Evolutionary conservation across 2,888 invertebrate genomes (phyloP).

Genomic region (Brachypterus glaber): DNA sequence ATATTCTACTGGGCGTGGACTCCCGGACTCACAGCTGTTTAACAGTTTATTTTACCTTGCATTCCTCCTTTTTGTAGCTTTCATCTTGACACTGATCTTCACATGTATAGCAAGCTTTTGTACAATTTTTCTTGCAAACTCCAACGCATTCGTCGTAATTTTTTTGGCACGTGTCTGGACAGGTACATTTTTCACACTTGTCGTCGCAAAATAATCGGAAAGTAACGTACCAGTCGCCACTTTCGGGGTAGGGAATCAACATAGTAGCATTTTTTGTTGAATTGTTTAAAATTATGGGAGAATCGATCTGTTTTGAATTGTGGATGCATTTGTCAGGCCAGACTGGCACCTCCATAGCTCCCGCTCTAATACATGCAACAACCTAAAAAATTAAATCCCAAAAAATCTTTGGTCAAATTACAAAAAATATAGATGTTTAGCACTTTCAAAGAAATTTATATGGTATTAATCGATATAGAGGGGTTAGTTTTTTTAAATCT

Average conservation of each 20-base stretch:
- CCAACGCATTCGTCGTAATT: conserved; percentile 26
- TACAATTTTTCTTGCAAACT: conserved; percentile 27
- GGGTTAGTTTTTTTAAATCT: too few species aligned
- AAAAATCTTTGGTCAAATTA: too few species aligned
- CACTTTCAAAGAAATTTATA: too few species aligned
- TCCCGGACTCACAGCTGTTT: too few species aligned
- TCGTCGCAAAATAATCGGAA: conserved; percentile 59
- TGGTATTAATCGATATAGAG: too few species aligned
- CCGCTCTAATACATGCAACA: conserved; percentile 53
- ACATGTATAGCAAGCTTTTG: conserved; percentile 23
- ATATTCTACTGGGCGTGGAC: too few species aligned
- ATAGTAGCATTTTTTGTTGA: conserved; percentile 54
- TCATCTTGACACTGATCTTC: conserved; percentile 21
- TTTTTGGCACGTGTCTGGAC: conserved; percentile 30
- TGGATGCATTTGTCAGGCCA: conserved; percentile 50
- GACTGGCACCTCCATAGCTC: conserved; percentile 51
- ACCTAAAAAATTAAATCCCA: too few species aligned
- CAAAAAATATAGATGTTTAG: neutral
- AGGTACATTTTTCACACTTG: conserved; percentile 32
- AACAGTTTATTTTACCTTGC: too few species aligned
- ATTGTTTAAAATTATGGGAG: conserved; percentile 55
- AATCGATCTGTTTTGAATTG: conserved; percentile 41
- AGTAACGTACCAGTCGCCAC: conserved; percentile 73
- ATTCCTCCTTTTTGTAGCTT: conserved; percentile 18
- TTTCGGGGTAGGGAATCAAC: conserved; percentile 73